Evolutionary conservation across 2,113 vertebrate species (phyloP).

Genomic region (Tragulus kanchil): DNA sequence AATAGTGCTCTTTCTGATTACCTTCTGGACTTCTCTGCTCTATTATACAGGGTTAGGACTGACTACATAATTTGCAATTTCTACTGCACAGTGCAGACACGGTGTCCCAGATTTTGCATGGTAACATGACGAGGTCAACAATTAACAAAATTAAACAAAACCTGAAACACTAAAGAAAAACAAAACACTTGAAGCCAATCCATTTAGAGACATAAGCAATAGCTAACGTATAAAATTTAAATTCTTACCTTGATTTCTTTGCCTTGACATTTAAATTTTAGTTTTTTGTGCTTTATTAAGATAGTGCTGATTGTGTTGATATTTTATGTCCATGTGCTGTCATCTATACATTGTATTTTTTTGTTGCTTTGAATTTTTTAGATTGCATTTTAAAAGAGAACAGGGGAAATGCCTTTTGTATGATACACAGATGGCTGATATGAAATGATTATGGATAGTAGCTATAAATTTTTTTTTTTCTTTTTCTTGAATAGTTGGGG

Average conservation of each 20-base stretch:
- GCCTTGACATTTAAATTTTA: neutral
- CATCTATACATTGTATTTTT: neutral
- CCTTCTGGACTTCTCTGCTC: neutral
- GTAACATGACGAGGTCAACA: too few species aligned
- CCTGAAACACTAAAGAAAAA: neutral
- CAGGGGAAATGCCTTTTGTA: neutral
- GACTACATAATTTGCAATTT: neutral
- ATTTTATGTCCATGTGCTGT: neutral
- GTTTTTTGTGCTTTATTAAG: slow-evolving; percentile 1
- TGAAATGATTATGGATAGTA: neutral
- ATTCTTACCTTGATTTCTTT: neutral
- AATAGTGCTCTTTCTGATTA: slow-evolving; percentile 61
- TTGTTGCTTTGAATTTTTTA: slow-evolving; percentile 17
- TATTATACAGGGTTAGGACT: neutral
- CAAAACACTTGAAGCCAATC: neutral
- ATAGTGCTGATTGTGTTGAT: neutral
- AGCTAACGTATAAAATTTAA: neutral
- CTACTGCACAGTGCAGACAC: neutral
- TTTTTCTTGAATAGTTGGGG: slow-evolving; percentile 24
- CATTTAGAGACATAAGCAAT: neutral
- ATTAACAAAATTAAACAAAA: neutral
- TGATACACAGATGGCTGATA: neutral
- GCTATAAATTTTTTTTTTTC: neutral
- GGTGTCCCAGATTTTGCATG: neutral
- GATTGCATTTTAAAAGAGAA: neutral